Evolutionary conservation across 2,113 vertebrate species (phyloP), one percentile per base, ranked within the genome.

Genomic region (Gorilla gorilla): DNA sequence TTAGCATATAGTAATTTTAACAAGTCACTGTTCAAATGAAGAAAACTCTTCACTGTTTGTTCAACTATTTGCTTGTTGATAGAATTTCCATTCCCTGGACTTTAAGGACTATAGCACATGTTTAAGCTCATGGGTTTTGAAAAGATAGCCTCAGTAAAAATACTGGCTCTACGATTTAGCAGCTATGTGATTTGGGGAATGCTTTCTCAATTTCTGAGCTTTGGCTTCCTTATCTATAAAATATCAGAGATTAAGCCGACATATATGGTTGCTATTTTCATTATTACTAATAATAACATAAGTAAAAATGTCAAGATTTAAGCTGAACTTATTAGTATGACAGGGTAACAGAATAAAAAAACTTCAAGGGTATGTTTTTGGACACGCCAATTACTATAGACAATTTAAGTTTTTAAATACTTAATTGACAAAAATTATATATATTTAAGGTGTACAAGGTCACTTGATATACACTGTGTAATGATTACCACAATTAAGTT

Each of bases 261-360:
- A 79, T 76, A 93, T 52, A 72, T 35, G 30, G 14, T 59, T 66
- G 57, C 38, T 86, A 30, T 76, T 87, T 45, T 57, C n/a, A 45
- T 20, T 75, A 32, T 88, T 92, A 61, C 20, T 85, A 50, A 89
- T 68, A 83, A 76, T 85, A 78, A 76, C 12, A 76, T 83, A 81
- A 70, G 52, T 73, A 82, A 82, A 93, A 95, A 93, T 78, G 75
- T 70, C 27, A 72, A 96, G 20, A 83, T 70, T 85, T 76, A 82
- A 82, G 48, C 35, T 85, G 68, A 93, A 27, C 27, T 90, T 76
- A 48, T 83, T 76, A 55, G 61, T 50, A 43, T 82, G 25, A 17
- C 25, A 64, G 27, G 61, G 27, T 64, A 64, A 64, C 61, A 64
- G 61, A 64, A 64, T 64, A 64, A 64, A 64, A 64, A 64, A 64